phyloP scores from a whole-genome alignment of 37 sponge, comb jelly and placozoan species.

The Halichondria panicea region DNA sequence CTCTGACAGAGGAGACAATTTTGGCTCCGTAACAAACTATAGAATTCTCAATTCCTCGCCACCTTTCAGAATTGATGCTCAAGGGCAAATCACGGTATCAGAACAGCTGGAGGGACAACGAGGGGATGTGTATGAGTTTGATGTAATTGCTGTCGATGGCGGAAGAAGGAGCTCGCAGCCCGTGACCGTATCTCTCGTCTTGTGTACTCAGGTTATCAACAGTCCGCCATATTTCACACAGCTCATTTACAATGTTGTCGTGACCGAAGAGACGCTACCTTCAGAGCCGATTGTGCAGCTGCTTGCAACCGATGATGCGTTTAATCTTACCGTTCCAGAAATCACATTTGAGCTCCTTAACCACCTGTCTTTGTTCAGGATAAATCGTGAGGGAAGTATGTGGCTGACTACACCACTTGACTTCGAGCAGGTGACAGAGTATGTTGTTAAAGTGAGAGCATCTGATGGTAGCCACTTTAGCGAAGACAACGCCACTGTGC shows the following conservation, averaged over 20 bases:
- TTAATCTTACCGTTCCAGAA: background rate
- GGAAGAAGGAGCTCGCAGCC: conserved; percentile 38
- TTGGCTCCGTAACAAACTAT: conserved; percentile 26
- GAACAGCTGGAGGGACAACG: conserved; percentile 1
- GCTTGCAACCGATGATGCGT: background rate
- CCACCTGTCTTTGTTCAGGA: conserved; percentile 19
- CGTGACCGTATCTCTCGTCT: conserved; percentile 42
- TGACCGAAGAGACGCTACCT: conserved; percentile 40
- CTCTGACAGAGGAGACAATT: conserved; percentile 22
- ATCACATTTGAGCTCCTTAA: conserved; percentile 7
- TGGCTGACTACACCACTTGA: conserved; percentile 47
- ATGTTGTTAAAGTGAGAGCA: conserved; percentile 26
- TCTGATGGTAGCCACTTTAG: conserved; percentile 41
- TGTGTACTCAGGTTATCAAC: conserved; percentile 3
- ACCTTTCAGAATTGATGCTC: conserved; percentile 14
- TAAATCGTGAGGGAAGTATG: conserved; percentile 40
- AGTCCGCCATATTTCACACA: conserved; percentile 19
- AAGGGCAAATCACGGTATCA: conserved; percentile 15
- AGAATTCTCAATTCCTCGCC: background rate
- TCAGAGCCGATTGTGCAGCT: conserved; percentile 13
- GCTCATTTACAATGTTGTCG: conserved; percentile 31
- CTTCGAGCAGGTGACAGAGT: conserved; percentile 48
- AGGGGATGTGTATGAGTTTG: conserved; percentile 12
- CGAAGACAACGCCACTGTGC: conserved; percentile 27
- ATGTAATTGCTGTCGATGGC: conserved; percentile 53